Percentiles rank a stretch among this genome's conserved stretches.
Conservation (phyloP, 2,113 vertebrate species). For the Odocoileus virginianus region DNA sequence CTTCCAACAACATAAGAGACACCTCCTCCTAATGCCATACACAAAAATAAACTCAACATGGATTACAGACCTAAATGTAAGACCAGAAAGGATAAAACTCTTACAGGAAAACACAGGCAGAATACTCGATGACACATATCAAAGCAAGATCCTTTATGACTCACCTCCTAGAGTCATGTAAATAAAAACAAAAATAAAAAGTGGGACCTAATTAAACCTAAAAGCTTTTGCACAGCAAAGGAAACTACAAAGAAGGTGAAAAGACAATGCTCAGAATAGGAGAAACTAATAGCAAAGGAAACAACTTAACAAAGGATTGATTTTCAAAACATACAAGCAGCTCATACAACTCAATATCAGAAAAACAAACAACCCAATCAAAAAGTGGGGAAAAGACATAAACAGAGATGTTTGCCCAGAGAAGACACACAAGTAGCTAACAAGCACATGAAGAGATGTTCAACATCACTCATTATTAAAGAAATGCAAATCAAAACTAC, state of each 20-base stretch:
- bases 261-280: background rate
- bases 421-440: background rate
- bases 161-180: background rate
- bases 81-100: background rate
- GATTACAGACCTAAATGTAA: background rate
- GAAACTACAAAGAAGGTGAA: background rate
- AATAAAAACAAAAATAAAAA: background rate
- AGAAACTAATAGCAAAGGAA: background rate
- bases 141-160: background rate
- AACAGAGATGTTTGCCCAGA: background rate
- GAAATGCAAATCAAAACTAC: background rate
- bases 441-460: background rate
- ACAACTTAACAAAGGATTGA: background rate
- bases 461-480: background rate
- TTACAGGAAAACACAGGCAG: background rate
- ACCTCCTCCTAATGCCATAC: background rate
- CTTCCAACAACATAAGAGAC: background rate
- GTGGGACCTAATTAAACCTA: background rate
- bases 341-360: background rate
- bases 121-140: background rate
- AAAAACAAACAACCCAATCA: background rate
- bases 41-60: background rate
- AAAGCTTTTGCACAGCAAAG: background rate
- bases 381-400: background rate
- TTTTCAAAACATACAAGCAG: background rate